Base-by-base conservation (phyloP, 2,113 vertebrate species). In the Grammomys surdaster region DNA sequence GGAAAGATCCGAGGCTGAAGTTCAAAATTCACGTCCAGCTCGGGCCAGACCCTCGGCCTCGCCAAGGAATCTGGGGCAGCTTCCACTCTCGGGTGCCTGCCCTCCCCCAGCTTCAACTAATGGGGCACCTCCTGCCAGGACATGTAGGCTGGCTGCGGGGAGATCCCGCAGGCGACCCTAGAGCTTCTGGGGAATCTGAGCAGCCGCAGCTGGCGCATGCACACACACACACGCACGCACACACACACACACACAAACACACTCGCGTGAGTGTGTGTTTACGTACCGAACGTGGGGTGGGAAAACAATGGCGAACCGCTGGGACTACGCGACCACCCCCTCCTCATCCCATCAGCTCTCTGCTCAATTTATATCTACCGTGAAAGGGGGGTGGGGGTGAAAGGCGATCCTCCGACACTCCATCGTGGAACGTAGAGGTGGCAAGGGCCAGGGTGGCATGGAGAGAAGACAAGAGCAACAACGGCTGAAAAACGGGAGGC, bases 291-390 rank as follows among this genome's bases (percentile, higher is more conserved):
- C 93, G 95, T 95, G 95, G 95, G 93, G 97, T 95, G 97, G 96
- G 97, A 98, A 97, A 98, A 98, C 97, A 98, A 98, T 97, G 97
- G 97, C 97, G 97, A 98, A 94, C 96, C 70, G 70, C 97, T 75
- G 97, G 93, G 93, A 96, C 81, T 0, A 67, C 81, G 90, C 14
- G 75, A 92, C 88, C 48, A 72, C 33, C 88, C 86, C 70, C 24
- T 9, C 72, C 40, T 72, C 87, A 81, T 69, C 89, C 70, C 82
- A 80, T 72, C n/a, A 63, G 26, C 70, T 78, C 60, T 48, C 8
- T 56, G 56, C 72, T 88, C 88, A 73, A 88, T 92, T 73, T 40
- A 88, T 60, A 78, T 51, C 22, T 7, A 81, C 84, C 5, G 70
- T 3, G 88, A 88, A 87, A 72, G 24, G 7, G 12, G 9, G 58